These are phyloP conservation scores for Antheraea assamensis DNA, from an alignment of 2,888 invertebrate genomes.

Conservation along the genomic window DNA sequence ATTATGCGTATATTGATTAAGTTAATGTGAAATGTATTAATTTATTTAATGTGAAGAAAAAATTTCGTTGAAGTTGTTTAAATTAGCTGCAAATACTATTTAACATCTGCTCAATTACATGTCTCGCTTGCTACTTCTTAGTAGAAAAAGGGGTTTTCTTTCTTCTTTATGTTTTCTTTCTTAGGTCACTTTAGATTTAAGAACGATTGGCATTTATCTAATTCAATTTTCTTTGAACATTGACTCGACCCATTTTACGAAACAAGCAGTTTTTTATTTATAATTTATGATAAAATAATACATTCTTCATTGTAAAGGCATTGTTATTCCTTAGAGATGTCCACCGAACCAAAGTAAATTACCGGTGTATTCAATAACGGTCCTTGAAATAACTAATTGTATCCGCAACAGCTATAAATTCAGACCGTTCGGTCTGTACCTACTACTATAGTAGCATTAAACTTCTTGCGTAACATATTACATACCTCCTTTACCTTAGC, in stretches of 20 bases:
- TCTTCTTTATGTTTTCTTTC: background rate
- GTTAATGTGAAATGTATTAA: background rate
- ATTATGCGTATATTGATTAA: background rate
- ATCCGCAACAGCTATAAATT: constrained; percentile 39
- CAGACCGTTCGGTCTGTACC: constrained; percentile 23
- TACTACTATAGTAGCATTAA: constrained; percentile 25
- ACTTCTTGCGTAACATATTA: constrained; percentile 36
- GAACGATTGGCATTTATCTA: background rate
- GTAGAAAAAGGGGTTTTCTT: background rate
- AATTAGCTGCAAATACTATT: background rate
- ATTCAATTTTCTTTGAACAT: background rate
- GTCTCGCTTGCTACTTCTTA: background rate
- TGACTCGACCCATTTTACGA: background rate
- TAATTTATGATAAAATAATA: background rate
- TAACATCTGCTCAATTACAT: background rate
- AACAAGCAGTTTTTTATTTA: background rate
- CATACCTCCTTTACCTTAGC: constrained; percentile 20
- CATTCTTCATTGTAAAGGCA: background rate
- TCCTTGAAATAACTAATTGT: constrained; percentile 40
- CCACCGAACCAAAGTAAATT: constrained; percentile 30
- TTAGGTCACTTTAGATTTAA: background rate
- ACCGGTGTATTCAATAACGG: constrained; percentile 31
- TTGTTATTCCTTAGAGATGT: background rate
- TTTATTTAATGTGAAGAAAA: background rate
- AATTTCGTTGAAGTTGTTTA: background rate